Conservation (phyloP, 2,888 invertebrate species). For the Chymomyza fuscimana region DNA sequence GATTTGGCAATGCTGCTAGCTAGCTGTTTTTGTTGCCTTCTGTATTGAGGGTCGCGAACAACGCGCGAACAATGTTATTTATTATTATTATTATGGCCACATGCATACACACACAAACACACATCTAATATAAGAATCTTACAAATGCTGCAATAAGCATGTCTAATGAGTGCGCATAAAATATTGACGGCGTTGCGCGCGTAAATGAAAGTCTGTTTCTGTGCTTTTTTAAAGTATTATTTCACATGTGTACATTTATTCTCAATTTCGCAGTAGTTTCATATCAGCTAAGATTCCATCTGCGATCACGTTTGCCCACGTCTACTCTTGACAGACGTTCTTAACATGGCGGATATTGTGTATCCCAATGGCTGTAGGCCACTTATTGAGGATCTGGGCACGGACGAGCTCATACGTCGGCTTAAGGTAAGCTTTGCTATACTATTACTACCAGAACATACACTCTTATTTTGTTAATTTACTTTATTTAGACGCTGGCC, state of each 20-base stretch:
- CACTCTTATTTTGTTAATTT: not conserved
- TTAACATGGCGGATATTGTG: slow-evolving; percentile 89
- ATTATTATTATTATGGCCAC: slow-evolving; percentile 12
- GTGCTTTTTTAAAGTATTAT: not conserved
- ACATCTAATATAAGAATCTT: not conserved
- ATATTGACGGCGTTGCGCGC: slow-evolving; percentile 6
- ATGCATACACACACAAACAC: not conserved
- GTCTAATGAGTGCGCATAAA: not conserved
- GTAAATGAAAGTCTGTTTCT: not conserved
- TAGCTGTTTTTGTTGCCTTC: slow-evolving; percentile 22
- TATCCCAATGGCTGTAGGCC: slow-evolving; percentile 98
- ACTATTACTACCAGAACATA: no score
- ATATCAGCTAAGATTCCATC: slow-evolving; percentile 12
- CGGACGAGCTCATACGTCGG: slow-evolving; percentile 96
- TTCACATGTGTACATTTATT: slow-evolving; percentile 28
- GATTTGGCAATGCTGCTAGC: slow-evolving; percentile 63
- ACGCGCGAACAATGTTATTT: slow-evolving; percentile 2
- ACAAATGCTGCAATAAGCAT: not conserved
- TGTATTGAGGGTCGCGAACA: slow-evolving; percentile 51
- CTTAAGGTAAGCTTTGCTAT: slow-evolving; percentile 86
- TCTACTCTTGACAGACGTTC: not conserved
- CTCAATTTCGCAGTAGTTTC: slow-evolving; percentile 23
- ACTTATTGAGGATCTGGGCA: slow-evolving; percentile 95
- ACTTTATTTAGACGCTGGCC: slow-evolving; percentile 87
- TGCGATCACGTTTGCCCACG: not conserved